Base-by-base conservation (phyloP, 1,140 invertebrate species). In the Anastrepha ludens region DNA sequence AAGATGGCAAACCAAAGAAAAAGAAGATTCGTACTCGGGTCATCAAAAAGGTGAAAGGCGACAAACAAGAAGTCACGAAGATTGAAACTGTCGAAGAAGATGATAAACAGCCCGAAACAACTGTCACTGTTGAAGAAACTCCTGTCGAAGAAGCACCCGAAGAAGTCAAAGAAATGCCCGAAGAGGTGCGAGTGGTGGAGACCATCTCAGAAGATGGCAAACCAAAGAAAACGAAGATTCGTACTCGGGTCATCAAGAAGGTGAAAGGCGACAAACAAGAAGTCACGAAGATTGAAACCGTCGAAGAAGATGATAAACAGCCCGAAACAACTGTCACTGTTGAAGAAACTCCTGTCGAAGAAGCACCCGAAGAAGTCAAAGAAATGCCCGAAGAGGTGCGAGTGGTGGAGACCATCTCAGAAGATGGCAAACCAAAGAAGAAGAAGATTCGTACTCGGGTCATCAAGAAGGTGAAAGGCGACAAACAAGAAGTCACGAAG, bases 271-370 rank as follows among this genome's bases (percentile, higher is more conserved):
- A 17, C 20, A 87, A 87, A 78, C 87, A 87, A 87, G 87, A 87
- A 78, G 87, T 87, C 58, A 87, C 87, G 15, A 87, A 87, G 58
- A 87, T 87, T 11, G 87, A 87, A 59, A 87, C 87, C 6, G 67
- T 87, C 9, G 87, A 87, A 78, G 87, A 87, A 87, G 67, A 87
- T 87, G 87, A 87, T 8, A 87, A 87, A 47, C 87, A 87, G 62
- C 87, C 87, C 7, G 87, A 87, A 78, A 78, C 58, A 11, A 87
- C 87, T 15, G 87, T 87, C 11, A 87, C 87, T 15, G 87, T 87
- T n/a, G 87, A 87, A 44, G 67, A 87, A 59, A 59, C 13, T 62
- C 67, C 67, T 59, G 29, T 87, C 29, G 87, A 87, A 8, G 67
- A 87, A 29, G 17, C 67, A 78, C 87, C 67, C 39, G 87, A 87